Percentiles rank a stretch among this genome's conserved stretches.
Conservation (phyloP, 1,140 invertebrate species). For the Physella acuta region DNA sequence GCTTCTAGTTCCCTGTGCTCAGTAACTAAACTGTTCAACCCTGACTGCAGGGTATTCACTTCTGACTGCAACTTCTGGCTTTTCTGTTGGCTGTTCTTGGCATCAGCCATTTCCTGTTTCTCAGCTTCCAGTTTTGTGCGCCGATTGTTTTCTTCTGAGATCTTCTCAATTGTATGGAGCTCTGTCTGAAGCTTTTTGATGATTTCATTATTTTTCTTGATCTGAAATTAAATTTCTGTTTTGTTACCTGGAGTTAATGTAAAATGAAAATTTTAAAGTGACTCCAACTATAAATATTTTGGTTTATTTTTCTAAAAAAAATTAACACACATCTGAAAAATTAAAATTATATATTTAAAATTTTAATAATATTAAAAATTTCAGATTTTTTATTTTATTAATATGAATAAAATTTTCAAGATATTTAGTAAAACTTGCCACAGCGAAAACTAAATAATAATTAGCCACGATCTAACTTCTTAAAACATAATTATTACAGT, state of each 20-base stretch:
- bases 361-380: no score
- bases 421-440: no score
- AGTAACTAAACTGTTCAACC: conserved; percentile 47
- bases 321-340: not conserved
- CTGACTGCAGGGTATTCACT: conserved; percentile 44
- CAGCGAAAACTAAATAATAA: no score
- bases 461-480: no score
- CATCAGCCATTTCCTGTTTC: conserved; percentile 54
- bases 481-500: no score
- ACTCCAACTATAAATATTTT: no score
- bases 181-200: conserved; percentile 55
- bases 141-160: conserved; percentile 55
- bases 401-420: no score
- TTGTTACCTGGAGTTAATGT: no score
- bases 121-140: conserved; percentile 54
- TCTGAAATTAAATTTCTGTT: conserved; percentile 43
- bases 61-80: conserved; percentile 50
- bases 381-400: no score
- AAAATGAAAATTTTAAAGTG: no score
- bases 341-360: not conserved
- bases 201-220: conserved; percentile 57
- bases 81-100: conserved; percentile 57
- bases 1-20: conserved; percentile 57
- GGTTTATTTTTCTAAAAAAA: no score
- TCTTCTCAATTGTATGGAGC: conserved; percentile 57